These are phyloP conservation scores for Drosophila grimshawi DNA, from an alignment of 1,140 invertebrate species.

Conservation along the genomic window DNA sequence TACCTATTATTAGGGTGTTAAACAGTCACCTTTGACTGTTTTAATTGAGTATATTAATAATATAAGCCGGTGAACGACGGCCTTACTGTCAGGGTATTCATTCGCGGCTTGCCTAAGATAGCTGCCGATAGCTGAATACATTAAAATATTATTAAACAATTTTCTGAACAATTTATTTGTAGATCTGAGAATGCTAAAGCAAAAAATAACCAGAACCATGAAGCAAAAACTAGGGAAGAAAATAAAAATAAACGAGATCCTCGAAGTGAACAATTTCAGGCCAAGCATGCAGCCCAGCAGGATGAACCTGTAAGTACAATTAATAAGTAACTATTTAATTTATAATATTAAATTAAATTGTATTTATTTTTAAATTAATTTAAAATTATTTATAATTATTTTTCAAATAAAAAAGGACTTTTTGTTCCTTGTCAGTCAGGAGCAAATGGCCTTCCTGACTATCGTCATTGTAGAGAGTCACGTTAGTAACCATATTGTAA, in stretches of 20 bases:
- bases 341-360: not conserved
- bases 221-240: slow-evolving; percentile 57
- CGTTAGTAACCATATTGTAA: too few relatives aligned
- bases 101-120: too few relatives aligned
- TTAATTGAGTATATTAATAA: too few relatives aligned
- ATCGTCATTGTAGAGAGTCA: too few relatives aligned
- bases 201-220: slow-evolving; percentile 28
- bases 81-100: too few relatives aligned
- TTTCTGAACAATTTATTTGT: slow-evolving; percentile 5
- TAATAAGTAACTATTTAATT: not conserved
- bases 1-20: too few relatives aligned
- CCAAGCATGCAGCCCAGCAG: slow-evolving; percentile 42
- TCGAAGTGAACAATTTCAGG: slow-evolving; percentile 54
- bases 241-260: slow-evolving; percentile 50
- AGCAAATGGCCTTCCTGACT: too few relatives aligned
- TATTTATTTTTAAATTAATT: not conserved
- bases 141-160: not conserved
- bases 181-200: slow-evolving; percentile 45
- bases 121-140: not conserved
- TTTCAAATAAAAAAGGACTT: too few relatives aligned
- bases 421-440: too few relatives aligned
- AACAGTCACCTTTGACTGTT: too few relatives aligned
- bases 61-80: too few relatives aligned
- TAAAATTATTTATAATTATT: too few relatives aligned
- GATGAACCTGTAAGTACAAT: slow-evolving; percentile 60